Evolutionary conservation across 2,888 invertebrate genomes (phyloP).

Genomic region (Tortrix viridana): DNA sequence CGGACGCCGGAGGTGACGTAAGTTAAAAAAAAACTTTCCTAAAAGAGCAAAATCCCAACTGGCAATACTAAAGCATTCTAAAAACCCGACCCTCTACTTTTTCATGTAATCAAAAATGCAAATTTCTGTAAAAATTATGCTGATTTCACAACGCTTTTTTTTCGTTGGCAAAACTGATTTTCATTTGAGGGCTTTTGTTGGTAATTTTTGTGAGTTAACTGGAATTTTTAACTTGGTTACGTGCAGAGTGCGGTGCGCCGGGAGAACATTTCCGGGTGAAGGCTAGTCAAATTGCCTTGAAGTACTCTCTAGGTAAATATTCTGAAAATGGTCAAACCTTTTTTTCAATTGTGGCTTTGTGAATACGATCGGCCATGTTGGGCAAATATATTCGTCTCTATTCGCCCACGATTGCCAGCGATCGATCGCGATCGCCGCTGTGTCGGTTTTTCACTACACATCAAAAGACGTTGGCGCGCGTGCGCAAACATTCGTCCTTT

Average conservation of each 20-base stretch:
- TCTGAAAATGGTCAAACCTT: no score
- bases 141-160: constrained; percentile 50
- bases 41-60: constrained; percentile 6
- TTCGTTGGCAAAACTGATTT: constrained; percentile 42
- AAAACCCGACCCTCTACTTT: constrained; percentile 51
- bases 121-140: constrained; percentile 60
- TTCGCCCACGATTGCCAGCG: no score
- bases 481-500: no score
- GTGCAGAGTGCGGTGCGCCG: constrained; percentile 5
- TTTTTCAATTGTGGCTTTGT: no score
- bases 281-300: background rate
- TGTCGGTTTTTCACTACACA: no score
- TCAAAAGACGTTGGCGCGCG: no score
- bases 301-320: no score
- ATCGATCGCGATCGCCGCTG: no score
- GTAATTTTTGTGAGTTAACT: constrained; percentile 47
- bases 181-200: constrained; percentile 46
- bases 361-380: no score
- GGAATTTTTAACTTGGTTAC: constrained; percentile 45
- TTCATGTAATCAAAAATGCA: constrained; percentile 71
- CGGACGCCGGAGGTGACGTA: constrained; percentile 29
- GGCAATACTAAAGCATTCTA: constrained; percentile 39
- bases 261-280: background rate
- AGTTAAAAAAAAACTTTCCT: constrained; percentile 27
- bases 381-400: no score